Base-by-base conservation (phyloP, 2,113 vertebrate species). In the Craseonycteris thonglongyai region DNA sequence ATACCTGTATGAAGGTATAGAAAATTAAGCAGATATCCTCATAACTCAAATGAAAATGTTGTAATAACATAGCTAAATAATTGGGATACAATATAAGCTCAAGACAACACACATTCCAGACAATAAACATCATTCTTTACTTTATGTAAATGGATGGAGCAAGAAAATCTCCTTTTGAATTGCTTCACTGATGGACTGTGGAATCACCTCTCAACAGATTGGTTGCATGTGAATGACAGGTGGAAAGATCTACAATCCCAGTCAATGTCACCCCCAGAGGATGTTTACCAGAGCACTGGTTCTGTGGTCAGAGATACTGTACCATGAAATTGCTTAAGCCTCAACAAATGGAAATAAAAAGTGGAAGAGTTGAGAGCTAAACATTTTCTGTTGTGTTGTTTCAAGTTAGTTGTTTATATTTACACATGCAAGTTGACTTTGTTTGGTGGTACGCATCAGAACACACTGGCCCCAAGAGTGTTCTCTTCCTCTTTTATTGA, bases 281-380 rank as follows among this genome's bases (percentile, higher is more conserved):
- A 6, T 87, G 14, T 76, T 92, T 76, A 47, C 13, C n/a, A 15
- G 16, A 56, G 66, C 19, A 12, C 42, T 84, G 24, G 59, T 42
- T 90, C 30, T 38, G n/a, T 40, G 24, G 12, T 76, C 84, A 85
- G 79, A 91, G 22, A 81, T 9, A 58, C 76, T 74, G 83, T 4
- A 83, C 82, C 59, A 81, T 58, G 40, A 95, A 96, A 93, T 88
- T 88, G 84, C 81, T 68, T 88, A 85, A 85, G 18, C 28, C 24
- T 88, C 71, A 66, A 90, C 74, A 91, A 95, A 75, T 22, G 33
- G 71, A 84, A 84, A 87, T 47, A 68, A n/a, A 33, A 84, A 81
- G 24, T 22, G 58, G 74, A 65, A 97, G 68, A 38, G 35, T 4
- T 80, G 79, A 88, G 26, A 80, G 76, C 49, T 65, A 91, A 91